Percentiles rank a stretch among this genome's conserved stretches.
These are phyloP conservation scores for Xyliphius kryptos DNA, from an alignment of 2,113 vertebrate genomes.

Conservation along the genomic window DNA sequence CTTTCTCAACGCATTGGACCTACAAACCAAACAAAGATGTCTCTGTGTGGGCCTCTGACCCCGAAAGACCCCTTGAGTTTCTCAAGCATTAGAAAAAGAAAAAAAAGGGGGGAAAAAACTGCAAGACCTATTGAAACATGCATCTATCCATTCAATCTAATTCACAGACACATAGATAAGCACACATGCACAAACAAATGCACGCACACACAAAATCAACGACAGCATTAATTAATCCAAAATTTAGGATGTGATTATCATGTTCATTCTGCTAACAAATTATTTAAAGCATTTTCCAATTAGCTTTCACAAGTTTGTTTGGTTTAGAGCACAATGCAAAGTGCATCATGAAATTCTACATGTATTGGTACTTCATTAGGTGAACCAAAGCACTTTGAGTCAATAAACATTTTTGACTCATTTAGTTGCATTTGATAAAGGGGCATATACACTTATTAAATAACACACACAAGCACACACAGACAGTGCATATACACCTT, in stretches of 20 bases:
- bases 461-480: no score
- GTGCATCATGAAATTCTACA: background rate
- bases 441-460: no score
- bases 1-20: slow-evolving; percentile 72
- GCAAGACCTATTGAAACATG: slow-evolving; percentile 75
- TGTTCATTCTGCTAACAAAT: slow-evolving; percentile 88
- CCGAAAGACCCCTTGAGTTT: slow-evolving; percentile 79
- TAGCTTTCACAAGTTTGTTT: slow-evolving; percentile 77
- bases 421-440: no score
- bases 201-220: slow-evolving; percentile 62
- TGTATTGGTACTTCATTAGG: background rate
- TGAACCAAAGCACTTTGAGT: no score
- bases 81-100: slow-evolving; percentile 71
- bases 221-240: slow-evolving; percentile 84
- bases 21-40: slow-evolving; percentile 82
- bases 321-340: slow-evolving; percentile 53
- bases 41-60: slow-evolving; percentile 80
- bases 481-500: background rate
- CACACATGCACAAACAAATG: slow-evolving; percentile 63
- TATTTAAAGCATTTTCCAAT: slow-evolving; percentile 83
- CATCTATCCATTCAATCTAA: slow-evolving; percentile 64
- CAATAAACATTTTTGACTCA: no score
- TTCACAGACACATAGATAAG: slow-evolving; percentile 63
- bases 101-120: slow-evolving; percentile 52
- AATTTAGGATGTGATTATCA: slow-evolving; percentile 84